Evolutionary conservation across 1,140 invertebrate genomes (phyloP), one percentile per base, ranked within the genome.

Genomic region (Tetraneura akinire): DNA sequence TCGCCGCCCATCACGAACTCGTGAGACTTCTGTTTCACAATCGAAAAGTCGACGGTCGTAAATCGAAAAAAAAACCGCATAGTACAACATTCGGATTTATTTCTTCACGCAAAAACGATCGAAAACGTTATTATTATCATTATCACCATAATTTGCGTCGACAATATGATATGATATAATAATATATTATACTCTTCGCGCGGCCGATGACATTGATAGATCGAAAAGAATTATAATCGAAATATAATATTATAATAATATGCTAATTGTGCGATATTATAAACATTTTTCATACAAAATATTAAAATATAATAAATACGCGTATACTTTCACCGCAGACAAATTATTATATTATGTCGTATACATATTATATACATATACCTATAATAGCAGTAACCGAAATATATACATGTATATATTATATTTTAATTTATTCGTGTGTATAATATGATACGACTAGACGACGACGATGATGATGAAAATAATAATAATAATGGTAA

Each of bases 21-120:
- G 71, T 76, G 71, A 76, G 71, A 76, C 71, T 76, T 57, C 51
- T 76, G 71, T 76, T 76, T 76, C 71, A 23, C 13, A 76, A 76
- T 57, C 14, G 8, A 57, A 57, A 57, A 76, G 13, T 37, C 49
- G 53, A 76, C 23, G 42, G 53, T 51, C 51, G 51, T 71, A 71
- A 29, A 71, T 51, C 21, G 26, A 70, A 70, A 47, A 70, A 49
- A 70, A 70, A 47, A 70, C 45, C 29, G 51, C 21, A 47, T 45
- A 14, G 8, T 66, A 45, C 6, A 37, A 37, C 8, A 16, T 45
- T 42, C 37, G 23, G 32, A 37, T 45, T 21, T 68, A 14, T 45
- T 42, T 68, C n/a, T 68, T 42, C 21, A 68, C 37, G n/a, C 23
- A 32, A 5, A 66, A 66, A 21, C 10, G 9, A 45, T 23, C 21